Base-by-base conservation (phyloP, 2,797 vertebrate genomes). In the Poecilia gillii region DNA sequence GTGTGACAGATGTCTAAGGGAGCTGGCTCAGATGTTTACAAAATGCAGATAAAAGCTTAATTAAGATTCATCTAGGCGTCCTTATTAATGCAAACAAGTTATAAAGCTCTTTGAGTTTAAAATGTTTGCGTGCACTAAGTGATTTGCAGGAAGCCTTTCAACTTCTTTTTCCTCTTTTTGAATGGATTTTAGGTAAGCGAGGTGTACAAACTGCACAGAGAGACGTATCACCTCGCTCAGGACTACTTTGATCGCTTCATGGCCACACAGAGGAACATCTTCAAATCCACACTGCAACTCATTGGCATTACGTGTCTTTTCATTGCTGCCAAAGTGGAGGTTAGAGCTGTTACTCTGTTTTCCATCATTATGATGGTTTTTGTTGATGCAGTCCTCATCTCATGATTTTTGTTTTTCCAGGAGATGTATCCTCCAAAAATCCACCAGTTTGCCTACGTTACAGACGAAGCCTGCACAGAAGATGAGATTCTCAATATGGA, bases 161-260 rank as follows among this genome's bases (percentile, higher is more conserved):
- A 9, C 62, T 36, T 36, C 18, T 62, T 6, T 62, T 18, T 64
- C 33, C 11, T 41, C 33, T 20, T 25, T 39, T 68, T 41, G 33
- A 8, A 66, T 66, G 64, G 36, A 7, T 53, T 76, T 77, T 28
- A 99, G 99, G 97, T 99, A 81, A 98, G 97, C 73, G 97, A 99
- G 85, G 97, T 98, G 57, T 98, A 99, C 92, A 98, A 97, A 62
- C 96, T 99, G 79, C 99, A 99, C 89, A 93, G 99, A 79, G 98
- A 99, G 94, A 97, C 98, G 0, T 99, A 98, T 90, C 98, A 99
- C 93, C 94, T 99, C 84, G 97, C 97, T 31, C 98, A 99, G 93
- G 97, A 99, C 90, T 99, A 97, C 95, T 98, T 99, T 45, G 99
- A 99, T 89, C 97, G 98, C 13, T 99, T 98, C 93, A 99, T 99